Conservation (phyloP, 2,113 vertebrate genomes). For the Saimiri boliviensis region DNA sequence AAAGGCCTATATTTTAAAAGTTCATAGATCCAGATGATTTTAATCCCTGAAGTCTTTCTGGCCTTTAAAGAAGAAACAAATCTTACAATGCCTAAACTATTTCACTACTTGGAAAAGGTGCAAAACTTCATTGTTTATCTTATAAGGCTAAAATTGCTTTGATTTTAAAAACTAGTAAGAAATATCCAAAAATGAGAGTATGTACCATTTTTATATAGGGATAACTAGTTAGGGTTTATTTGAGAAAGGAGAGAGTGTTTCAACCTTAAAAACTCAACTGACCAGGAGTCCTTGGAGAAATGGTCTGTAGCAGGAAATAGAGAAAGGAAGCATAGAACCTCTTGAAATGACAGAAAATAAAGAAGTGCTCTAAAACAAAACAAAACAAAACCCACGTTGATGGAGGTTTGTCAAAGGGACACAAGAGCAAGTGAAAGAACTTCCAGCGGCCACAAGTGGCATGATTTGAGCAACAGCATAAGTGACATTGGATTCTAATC, state of each 20-base stretch:
- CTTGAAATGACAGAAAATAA: background rate
- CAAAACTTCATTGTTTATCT: background rate
- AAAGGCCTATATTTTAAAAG: background rate
- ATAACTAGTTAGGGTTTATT: background rate
- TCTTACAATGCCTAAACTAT: background rate
- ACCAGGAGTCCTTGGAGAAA: background rate
- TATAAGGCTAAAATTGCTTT: background rate
- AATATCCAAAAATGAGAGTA: background rate
- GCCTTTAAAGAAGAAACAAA: background rate
- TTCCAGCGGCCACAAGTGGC: background rate
- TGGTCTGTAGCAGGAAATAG: background rate
- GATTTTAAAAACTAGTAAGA: background rate
- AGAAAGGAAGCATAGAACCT: background rate
- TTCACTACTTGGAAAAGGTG: background rate
- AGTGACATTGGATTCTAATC: background rate
- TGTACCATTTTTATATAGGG: background rate
- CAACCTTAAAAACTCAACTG: background rate
- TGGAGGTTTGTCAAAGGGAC: background rate
- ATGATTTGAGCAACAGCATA: background rate
- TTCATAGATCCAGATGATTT: background rate
- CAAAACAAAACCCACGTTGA: background rate
- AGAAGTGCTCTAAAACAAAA: background rate
- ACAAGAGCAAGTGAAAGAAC: background rate
- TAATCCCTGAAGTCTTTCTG: background rate
- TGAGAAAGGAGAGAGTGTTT: background rate